A percentile compares a stretch with the other conserved stretches of the same genome.
These are phyloP conservation scores for Cryptoblepharus egeriae DNA, from an alignment of 2,797 vertebrate genomes.

Conservation along the genomic window DNA sequence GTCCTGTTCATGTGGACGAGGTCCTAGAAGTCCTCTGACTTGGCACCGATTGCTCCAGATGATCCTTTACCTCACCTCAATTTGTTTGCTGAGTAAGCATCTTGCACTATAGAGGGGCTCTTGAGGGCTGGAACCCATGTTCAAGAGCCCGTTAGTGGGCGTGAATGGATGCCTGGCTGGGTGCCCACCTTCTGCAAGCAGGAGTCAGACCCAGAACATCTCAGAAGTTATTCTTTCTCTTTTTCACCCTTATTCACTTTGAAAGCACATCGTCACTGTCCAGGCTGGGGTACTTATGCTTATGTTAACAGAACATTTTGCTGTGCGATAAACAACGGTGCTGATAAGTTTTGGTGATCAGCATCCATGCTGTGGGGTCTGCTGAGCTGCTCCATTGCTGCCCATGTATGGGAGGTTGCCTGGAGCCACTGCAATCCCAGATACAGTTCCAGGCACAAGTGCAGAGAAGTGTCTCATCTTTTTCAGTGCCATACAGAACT, in stretches of 20 bases:
- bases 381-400: not conserved
- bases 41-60: not conserved
- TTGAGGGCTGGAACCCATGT: not conserved
- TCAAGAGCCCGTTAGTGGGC: not conserved
- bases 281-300: too few species aligned
- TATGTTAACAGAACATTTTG: not conserved
- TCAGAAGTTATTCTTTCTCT: not conserved
- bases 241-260: not conserved
- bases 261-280: too few species aligned
- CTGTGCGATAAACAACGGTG: not conserved
- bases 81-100: not conserved
- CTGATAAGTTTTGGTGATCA: not conserved
- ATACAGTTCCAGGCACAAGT: not conserved
- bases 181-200: not conserved
- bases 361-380: not conserved
- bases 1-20: not conserved
- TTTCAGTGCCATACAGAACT: slow-evolving; percentile 35
- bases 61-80: not conserved
- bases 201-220: not conserved
- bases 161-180: not conserved
- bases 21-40: not conserved
- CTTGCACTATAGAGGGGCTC: not conserved
- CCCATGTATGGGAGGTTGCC: not conserved
- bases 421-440: not conserved
- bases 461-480: slow-evolving; percentile 15